Evolutionary conservation across 2,113 vertebrate genomes (phyloP).

Genomic region (Prionailurus viverrinus): DNA sequence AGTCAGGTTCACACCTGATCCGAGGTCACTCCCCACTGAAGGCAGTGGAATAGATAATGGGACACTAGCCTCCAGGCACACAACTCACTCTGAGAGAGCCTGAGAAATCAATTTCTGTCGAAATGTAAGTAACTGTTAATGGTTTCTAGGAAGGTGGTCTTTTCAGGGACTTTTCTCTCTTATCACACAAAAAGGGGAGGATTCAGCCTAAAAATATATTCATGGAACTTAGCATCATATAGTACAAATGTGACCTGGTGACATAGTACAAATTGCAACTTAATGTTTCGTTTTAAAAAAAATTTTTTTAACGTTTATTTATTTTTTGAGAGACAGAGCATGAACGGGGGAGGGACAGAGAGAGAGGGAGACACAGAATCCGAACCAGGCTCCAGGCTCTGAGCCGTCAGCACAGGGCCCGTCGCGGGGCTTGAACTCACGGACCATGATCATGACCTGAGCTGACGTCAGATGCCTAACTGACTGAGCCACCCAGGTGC

Average conservation of each 20-base stretch:
- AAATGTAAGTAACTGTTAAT: background rate
- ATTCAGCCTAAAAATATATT: background rate
- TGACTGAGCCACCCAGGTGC: too few relatives aligned
- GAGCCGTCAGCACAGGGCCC: too few relatives aligned
- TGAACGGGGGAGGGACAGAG: too few relatives aligned
- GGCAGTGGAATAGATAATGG: background rate
- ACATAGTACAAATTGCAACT: background rate
- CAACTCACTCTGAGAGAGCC: background rate
- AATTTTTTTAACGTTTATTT: too few relatives aligned
- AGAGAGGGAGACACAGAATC: too few relatives aligned
- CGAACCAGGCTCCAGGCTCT: too few relatives aligned
- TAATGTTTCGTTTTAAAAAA: background rate
- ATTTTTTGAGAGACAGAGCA: too few relatives aligned
- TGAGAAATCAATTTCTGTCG: background rate
- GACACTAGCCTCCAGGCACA: too few relatives aligned
- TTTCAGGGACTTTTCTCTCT: background rate
- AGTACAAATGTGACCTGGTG: background rate
- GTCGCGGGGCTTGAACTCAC: fast-evolving
- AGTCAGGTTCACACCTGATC: background rate
- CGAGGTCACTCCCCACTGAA: background rate
- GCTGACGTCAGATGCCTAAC: too few relatives aligned
- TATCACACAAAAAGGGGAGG: background rate
- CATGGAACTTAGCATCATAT: background rate
- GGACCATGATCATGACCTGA: too few relatives aligned
- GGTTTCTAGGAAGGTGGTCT: background rate